Conservation (phyloP, 37 sponge, comb jelly and placozoan genomes). For the Agelas oroides region DNA sequence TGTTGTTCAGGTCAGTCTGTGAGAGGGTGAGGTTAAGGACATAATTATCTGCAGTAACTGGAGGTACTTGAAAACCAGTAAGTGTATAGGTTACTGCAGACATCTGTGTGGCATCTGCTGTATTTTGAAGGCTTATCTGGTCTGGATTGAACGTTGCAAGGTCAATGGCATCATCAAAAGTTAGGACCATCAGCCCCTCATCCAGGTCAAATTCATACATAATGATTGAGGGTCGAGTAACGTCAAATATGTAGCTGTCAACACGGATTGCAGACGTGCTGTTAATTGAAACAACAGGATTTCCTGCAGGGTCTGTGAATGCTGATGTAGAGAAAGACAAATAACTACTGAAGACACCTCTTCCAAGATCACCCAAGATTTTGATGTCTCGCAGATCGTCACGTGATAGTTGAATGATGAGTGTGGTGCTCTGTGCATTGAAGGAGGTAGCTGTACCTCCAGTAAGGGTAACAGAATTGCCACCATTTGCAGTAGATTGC, state of each 20-base stretch:
- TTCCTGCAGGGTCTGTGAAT: conserved; percentile 83
- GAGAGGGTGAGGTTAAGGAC: conserved; percentile 48
- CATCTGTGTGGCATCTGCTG: conserved; percentile 12
- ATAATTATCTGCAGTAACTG: conserved; percentile 52
- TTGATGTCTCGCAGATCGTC: conserved; percentile 76
- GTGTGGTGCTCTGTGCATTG: conserved; percentile 28
- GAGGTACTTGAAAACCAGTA: conserved; percentile 30
- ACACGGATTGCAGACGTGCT: conserved; percentile 17
- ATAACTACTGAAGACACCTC: conserved; percentile 11
- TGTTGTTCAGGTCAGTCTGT: conserved; percentile 56
- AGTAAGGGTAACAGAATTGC: conserved; percentile 43
- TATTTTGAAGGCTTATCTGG: conserved; percentile 69
- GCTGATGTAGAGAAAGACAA: conserved; percentile 65
- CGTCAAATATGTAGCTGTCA: conserved; percentile 41
- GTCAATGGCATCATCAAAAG: conserved; percentile 87
- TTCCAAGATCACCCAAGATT: conserved; percentile 48
- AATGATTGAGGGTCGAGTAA: conserved; percentile 55
- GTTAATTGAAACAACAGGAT: conserved; percentile 33
- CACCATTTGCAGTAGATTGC: conserved; percentile 45
- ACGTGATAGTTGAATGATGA: conserved; percentile 61
- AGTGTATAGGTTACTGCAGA: conserved; percentile 55
- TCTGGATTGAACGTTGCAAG: conserved; percentile 48
- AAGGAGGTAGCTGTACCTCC: conserved; percentile 50
- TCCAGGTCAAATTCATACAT: conserved; percentile 65
- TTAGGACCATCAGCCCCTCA: conserved; percentile 54